phyloP scores from a whole-genome alignment of 2,888 invertebrate genomes.

The Zeuzera pyrina region DNA sequence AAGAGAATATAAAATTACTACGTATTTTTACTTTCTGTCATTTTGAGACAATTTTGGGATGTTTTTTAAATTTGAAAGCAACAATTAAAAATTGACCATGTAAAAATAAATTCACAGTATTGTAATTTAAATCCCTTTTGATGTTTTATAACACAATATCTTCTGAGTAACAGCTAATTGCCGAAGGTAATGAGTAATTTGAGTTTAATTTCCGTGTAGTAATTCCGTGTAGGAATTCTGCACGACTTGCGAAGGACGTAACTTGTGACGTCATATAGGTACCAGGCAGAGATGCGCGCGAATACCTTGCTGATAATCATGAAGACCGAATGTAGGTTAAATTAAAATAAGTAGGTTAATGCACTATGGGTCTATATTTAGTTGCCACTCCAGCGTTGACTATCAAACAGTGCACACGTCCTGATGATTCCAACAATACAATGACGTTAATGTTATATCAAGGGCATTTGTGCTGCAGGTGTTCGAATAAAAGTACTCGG shows the following conservation, averaged over 20 bases:
- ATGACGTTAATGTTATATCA: constrained; percentile 28
- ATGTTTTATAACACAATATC: too few species aligned
- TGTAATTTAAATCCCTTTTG: too few species aligned
- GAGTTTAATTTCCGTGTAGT: constrained; percentile 54
- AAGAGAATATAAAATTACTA: too few species aligned
- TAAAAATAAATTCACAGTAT: too few species aligned
- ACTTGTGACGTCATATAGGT: constrained; percentile 62
- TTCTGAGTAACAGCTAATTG: constrained; percentile 39
- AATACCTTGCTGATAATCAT: constrained; percentile 52
- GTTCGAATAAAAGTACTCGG: constrained; percentile 23
- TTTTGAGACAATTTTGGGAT: too few species aligned
- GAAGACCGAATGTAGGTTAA: constrained; percentile 66
- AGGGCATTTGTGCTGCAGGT: constrained; percentile 35
- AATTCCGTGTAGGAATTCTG: constrained; percentile 19
- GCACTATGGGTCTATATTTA: constrained; percentile 56
- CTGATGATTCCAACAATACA: too few species aligned
- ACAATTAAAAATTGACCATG: too few species aligned
- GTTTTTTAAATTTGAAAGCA: too few species aligned
- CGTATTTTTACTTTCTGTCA: too few species aligned
- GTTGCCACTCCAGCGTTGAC: constrained; percentile 41
- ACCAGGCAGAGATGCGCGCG: constrained; percentile 61
- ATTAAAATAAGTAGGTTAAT: constrained; percentile 71
- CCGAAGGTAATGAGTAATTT: constrained; percentile 52
- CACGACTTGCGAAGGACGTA: constrained; percentile 42
- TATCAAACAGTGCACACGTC: constrained; percentile 35